Conservation (phyloP, 2,113 vertebrate genomes). For the Bucco capensis region DNA sequence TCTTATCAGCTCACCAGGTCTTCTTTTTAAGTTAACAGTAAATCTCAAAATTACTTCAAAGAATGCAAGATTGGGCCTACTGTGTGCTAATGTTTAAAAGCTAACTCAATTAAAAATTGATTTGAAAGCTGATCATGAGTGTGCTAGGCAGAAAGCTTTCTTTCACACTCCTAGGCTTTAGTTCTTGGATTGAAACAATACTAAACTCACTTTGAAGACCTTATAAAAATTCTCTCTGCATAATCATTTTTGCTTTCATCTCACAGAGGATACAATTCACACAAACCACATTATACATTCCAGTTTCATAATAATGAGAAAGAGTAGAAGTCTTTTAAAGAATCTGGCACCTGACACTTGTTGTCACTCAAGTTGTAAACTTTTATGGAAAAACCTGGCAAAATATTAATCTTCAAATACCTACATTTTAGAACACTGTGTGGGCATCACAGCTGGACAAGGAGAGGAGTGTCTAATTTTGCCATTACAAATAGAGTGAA, state of each 20-base stretch:
- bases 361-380: neutral
- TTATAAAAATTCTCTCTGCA: neutral
- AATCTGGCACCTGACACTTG: neutral
- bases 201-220: constrained; percentile 12
- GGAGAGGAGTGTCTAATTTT: too few species aligned
- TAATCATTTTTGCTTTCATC: constrained; percentile 9
- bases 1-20: neutral
- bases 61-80: neutral
- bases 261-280: constrained; percentile 25
- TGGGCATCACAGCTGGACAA: neutral
- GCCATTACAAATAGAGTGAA: neutral
- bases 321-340: neutral
- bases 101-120: neutral
- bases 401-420: neutral
- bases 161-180: neutral
- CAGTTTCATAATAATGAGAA: neutral
- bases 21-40: neutral
- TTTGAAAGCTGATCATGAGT: neutral
- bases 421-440: neutral
- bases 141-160: neutral
- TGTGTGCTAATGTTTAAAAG: neutral
- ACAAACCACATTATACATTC: constrained; percentile 9
- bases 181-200: neutral
- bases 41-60: neutral
- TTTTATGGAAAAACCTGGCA: neutral